Evolutionary conservation across 2,797 vertebrate species (phyloP), one percentile per base, ranked within the genome.

Genomic region (Pithecia hirsuta): DNA sequence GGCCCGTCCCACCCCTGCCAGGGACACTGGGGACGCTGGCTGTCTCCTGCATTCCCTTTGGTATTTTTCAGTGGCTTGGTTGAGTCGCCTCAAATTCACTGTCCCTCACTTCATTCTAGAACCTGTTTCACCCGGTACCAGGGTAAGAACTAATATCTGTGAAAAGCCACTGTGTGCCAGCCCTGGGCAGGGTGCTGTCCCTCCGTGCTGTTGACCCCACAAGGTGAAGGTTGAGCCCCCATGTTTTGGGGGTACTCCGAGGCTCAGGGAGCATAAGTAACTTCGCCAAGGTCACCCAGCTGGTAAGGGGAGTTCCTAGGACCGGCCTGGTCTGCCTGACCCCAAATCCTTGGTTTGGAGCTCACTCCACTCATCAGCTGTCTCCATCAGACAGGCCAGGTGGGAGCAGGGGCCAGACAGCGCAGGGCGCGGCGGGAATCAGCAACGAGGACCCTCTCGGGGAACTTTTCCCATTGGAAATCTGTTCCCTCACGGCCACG

Each of bases 391-490:
- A 55, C 75, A 33, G 50, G 50, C 76, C 28, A 1, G 20, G 4
- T 30, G 48, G 55, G 64, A 76, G 84, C 33, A 8, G 36, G 14
- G 93, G 64, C 41, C 97, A 95, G 96, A 92, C 96, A 72, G 88
- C 39, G 33, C 94, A 14, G 79, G 89, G 96, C 85, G 46, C 80
- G 1, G 94, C n/a, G 52, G 92, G 97, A 97, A 97, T 97, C 93
- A 64, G 86, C 97, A 97, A 97, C 52, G 36, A 96, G 94, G 81
- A 97, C 94, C 96, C 93, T 96, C 74, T 50, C 1, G 3, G 96
- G 95, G 36, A 97, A 96, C 92, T 95, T 97, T 97, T 87, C 97
- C 97, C 97, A 97, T 97, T 95, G 98, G 92, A 97, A 98, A 89
- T 95, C 97, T 96, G 89, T 75, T 94, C 95, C 96, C 89, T 92